Conservation (phyloP, 2,113 vertebrate species). For the Cettia cetti region DNA sequence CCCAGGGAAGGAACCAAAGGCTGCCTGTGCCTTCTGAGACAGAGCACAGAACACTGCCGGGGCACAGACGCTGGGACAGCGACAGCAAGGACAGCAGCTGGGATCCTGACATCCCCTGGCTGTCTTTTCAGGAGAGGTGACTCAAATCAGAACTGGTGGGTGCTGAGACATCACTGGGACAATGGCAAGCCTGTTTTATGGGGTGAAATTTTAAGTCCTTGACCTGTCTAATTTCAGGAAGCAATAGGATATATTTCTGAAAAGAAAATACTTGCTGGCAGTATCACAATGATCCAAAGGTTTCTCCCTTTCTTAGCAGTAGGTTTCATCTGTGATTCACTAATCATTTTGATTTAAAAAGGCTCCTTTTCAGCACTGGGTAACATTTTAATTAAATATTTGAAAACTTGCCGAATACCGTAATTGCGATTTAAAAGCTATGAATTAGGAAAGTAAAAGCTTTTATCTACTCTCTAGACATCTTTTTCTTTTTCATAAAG, state of each 20-base stretch:
- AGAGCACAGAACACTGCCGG: not conserved
- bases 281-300: not conserved
- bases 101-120: not conserved
- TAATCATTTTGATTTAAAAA: not conserved
- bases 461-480: conserved; percentile 11
- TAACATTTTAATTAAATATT: conserved; percentile 22
- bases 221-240: not conserved
- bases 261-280: not conserved
- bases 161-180: not conserved
- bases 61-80: not conserved
- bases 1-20: not conserved
- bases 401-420: not conserved
- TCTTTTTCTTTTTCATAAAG: not conserved
- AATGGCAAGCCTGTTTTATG: not conserved
- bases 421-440: conserved; percentile 34
- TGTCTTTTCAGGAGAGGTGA: not conserved
- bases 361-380: not conserved
- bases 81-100: not conserved
- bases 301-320: not conserved
- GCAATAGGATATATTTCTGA: not conserved
- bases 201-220: not conserved
- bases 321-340: not conserved
- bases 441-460: conserved; percentile 32
- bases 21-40: not conserved
- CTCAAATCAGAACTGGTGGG: not conserved